These are phyloP conservation scores for Panagrolaimus sp. DNA, from an alignment of 1,140 invertebrate species.

Conservation along the genomic window DNA sequence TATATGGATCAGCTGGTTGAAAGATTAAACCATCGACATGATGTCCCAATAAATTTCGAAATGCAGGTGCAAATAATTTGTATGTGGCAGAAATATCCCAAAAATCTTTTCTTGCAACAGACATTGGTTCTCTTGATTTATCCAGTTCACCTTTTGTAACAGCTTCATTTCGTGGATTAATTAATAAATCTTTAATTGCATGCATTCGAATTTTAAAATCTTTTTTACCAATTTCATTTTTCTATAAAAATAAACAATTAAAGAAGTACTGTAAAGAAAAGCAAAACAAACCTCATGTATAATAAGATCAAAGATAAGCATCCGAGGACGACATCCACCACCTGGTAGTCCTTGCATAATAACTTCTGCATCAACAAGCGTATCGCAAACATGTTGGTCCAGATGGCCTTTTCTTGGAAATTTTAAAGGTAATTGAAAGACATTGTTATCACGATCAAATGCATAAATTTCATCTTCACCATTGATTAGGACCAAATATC, in stretches of 20 bases:
- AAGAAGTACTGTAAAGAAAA: no score
- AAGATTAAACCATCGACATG: constrained; percentile 97
- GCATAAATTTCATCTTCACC: constrained; percentile 78
- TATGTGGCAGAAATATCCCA: constrained; percentile 67
- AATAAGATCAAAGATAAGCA: constrained; percentile 90
- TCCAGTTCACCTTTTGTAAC: constrained; percentile 69
- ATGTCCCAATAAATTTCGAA: constrained; percentile 75
- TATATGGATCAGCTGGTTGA: constrained; percentile 81
- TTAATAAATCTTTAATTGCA: constrained; percentile 67
- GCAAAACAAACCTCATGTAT: constrained; percentile 68
- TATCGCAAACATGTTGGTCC: constrained; percentile 70
- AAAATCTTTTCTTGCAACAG: constrained; percentile 62
- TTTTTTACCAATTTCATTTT: constrained; percentile 6
- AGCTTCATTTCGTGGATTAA: constrained; percentile 69
- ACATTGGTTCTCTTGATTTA: constrained; percentile 67
- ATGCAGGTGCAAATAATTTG: constrained; percentile 75
- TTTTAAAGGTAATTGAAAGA: constrained; percentile 64
- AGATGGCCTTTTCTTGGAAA: constrained; percentile 36
- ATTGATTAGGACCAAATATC: constrained; percentile 93
- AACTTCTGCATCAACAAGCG: constrained; percentile 89
- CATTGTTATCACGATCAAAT: constrained; percentile 85
- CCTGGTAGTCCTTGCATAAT: constrained; percentile 78
- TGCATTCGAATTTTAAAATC: constrained; percentile 9
- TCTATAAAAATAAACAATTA: background rate
- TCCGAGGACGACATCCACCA: constrained; percentile 66